These are phyloP conservation scores for Cotesia glomerata DNA, from an alignment of 1,140 invertebrate species.

Conservation along the genomic window DNA sequence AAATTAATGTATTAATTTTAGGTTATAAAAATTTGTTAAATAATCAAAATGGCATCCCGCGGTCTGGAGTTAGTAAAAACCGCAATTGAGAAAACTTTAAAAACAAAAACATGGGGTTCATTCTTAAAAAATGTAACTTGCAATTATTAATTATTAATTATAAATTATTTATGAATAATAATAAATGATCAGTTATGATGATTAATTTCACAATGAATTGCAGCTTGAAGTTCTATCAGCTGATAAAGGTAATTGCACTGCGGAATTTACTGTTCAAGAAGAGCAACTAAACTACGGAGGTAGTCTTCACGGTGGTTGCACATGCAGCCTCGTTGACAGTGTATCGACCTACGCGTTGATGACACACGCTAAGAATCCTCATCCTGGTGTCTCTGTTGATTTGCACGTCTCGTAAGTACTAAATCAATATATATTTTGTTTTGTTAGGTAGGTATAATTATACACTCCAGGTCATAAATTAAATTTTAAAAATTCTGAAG, in stretches of 20 bases:
- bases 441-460: constrained; percentile 31
- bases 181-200: background rate
- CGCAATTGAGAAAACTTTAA: constrained; percentile 43
- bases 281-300: constrained; percentile 80
- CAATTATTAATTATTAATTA: background rate
- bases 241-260: constrained; percentile 71
- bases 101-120: constrained; percentile 54
- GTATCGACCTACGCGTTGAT: constrained; percentile 83
- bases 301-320: constrained; percentile 84
- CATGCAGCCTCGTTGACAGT: constrained; percentile 80
- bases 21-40: background rate
- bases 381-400: constrained; percentile 77
- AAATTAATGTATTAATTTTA: too few relatives aligned
- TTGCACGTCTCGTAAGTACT: constrained; percentile 71
- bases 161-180: background rate
- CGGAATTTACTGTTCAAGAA: constrained; percentile 77
- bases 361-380: constrained; percentile 57
- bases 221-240: constrained; percentile 75
- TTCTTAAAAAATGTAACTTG: constrained; percentile 63
- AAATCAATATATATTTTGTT: constrained; percentile 29
- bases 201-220: background rate
- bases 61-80: constrained; percentile 52
- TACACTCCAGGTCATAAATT: too few relatives aligned
- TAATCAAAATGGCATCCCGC: constrained; percentile 30
- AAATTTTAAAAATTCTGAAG: too few relatives aligned